Conservation (phyloP, 2,797 vertebrate genomes). For the Momotus momota region DNA sequence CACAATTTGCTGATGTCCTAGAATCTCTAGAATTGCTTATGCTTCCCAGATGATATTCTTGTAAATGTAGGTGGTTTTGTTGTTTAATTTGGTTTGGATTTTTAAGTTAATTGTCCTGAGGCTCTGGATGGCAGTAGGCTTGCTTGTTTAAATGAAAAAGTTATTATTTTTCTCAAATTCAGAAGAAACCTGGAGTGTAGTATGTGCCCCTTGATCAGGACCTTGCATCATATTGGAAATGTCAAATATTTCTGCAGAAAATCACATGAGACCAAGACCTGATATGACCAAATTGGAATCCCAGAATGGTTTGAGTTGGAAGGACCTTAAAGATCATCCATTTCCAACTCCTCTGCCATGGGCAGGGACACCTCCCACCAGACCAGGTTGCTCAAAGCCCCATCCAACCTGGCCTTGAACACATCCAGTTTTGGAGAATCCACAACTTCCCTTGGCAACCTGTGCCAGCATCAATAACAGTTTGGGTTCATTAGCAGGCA, state of each 20-base stretch:
- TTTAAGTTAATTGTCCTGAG: background rate
- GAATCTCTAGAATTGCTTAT: background rate
- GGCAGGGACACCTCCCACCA: no score
- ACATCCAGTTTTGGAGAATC: no score
- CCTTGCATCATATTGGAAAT: background rate
- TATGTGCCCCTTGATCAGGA: background rate
- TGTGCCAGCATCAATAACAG: background rate
- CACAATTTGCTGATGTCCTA: background rate
- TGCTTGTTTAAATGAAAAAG: background rate
- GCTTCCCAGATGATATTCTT: background rate
- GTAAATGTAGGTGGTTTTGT: background rate
- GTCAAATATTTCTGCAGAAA: background rate
- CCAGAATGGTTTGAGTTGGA: background rate
- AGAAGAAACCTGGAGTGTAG: background rate
- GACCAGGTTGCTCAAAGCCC: no score
- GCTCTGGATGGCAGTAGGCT: background rate
- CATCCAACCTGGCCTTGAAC: no score
- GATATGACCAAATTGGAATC: background rate
- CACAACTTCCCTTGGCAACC: no score
- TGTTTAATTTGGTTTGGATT: background rate
- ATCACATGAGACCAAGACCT: background rate
- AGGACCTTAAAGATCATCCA: no score
- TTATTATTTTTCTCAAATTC: background rate
- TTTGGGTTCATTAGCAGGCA: background rate
- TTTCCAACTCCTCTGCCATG: no score